Evolutionary conservation across 2,888 invertebrate genomes (phyloP).

Genomic region (Caradrina kadenii): DNA sequence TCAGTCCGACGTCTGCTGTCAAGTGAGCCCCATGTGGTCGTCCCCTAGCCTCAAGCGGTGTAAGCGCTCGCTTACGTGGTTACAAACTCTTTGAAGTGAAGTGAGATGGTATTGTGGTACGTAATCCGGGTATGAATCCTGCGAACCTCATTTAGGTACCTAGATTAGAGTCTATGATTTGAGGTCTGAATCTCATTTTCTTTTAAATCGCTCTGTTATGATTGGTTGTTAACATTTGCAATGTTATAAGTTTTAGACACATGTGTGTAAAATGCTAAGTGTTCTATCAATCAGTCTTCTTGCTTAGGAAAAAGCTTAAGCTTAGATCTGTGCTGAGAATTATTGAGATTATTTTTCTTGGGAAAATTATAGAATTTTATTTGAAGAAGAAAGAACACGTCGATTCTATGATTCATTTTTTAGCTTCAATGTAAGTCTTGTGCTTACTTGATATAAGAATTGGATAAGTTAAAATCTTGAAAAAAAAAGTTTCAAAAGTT

Average conservation of each 20-base stretch:
- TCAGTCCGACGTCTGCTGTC: conserved; percentile 85
- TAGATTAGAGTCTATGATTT: conserved; percentile 31
- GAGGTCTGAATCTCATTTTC: conserved; percentile 36
- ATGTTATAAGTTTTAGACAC: background rate
- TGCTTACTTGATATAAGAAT: conserved; percentile 34
- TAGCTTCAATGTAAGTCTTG: conserved; percentile 16
- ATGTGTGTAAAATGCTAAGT: background rate
- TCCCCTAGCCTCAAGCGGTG: conserved; percentile 84
- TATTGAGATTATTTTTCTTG: background rate
- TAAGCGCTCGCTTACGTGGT: conserved; percentile 74
- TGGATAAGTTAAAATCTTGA: conserved; percentile 9
- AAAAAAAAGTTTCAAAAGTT: background rate
- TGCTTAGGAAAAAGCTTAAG: background rate
- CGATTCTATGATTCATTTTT: conserved; percentile 11
- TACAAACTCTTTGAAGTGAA: conserved; percentile 47
- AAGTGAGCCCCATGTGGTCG: conserved; percentile 78
- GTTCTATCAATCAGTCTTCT: background rate
- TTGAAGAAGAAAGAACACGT: background rate
- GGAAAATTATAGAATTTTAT: background rate
- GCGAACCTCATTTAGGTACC: conserved; percentile 36
- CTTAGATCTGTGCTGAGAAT: background rate
- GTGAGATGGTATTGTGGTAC: conserved; percentile 23
- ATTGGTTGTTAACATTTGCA: background rate
- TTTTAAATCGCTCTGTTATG: conserved; percentile 4
- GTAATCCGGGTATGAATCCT: conserved; percentile 14